Evolutionary conservation across 2,797 vertebrate species (phyloP).

Genomic region (Galago senegalensis): DNA sequence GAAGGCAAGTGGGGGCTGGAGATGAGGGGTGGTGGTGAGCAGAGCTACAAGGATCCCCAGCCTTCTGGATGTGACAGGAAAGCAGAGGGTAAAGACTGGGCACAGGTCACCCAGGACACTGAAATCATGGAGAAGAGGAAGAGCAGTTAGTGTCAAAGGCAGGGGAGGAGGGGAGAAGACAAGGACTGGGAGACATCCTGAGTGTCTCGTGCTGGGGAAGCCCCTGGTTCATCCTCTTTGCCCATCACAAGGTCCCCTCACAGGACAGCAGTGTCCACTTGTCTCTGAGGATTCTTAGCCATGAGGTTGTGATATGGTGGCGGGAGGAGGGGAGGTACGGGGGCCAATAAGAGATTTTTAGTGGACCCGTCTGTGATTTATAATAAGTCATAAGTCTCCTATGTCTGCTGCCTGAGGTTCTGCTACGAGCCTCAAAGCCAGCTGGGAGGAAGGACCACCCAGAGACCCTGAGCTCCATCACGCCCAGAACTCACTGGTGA

Average conservation of each 20-base stretch:
- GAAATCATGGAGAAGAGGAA: too few relatives aligned
- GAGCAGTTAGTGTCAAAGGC: not conserved
- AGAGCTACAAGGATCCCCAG: too few relatives aligned
- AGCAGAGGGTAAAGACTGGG: not conserved
- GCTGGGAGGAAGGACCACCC: not conserved
- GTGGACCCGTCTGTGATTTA: not conserved
- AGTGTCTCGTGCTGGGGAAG: not conserved
- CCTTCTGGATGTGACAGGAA: not conserved
- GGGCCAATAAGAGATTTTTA: not conserved
- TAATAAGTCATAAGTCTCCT: not conserved
- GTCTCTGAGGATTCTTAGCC: not conserved
- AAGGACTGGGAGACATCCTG: not conserved
- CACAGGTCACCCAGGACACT: too few relatives aligned
- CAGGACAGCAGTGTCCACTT: too few relatives aligned
- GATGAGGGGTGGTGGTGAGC: too few relatives aligned
- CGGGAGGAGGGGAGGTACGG: rapidly evolving
- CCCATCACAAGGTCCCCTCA: not conserved
- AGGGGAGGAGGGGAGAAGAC: not conserved
- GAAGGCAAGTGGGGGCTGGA: rapidly evolving
- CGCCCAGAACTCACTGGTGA: not conserved
- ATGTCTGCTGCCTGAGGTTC: not conserved
- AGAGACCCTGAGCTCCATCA: not conserved
- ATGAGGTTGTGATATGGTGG: not conserved
- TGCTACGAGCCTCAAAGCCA: not conserved
- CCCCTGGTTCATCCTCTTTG: not conserved